phyloP scores from a whole-genome alignment of 2,888 invertebrate genomes.

The Parapristionchus giblindavisi region DNA sequence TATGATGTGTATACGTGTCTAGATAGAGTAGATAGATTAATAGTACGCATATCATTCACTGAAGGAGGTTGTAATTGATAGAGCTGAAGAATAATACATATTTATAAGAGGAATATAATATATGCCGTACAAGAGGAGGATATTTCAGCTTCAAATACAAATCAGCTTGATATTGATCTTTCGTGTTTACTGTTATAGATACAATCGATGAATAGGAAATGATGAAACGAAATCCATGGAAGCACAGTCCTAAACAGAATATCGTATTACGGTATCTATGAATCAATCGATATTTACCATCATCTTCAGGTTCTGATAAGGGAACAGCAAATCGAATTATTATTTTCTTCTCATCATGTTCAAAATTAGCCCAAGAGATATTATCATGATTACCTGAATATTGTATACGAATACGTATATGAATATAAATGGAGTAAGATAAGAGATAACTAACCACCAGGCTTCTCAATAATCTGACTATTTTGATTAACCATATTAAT shows the following conservation, averaged over 20 bases:
- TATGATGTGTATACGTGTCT: too few species aligned
- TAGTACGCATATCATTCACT: slow-evolving; percentile 4
- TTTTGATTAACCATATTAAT: not conserved
- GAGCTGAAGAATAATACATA: not conserved
- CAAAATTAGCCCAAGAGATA: slow-evolving; percentile 51
- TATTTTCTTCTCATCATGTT: slow-evolving; percentile 52
- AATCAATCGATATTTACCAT: slow-evolving; percentile 4
- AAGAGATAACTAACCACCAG: slow-evolving; percentile 10
- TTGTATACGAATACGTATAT: not conserved
- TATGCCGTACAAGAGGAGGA: slow-evolving; percentile 7
- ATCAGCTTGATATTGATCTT: not conserved
- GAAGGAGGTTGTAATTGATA: slow-evolving; percentile 17
- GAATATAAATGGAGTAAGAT: not conserved
- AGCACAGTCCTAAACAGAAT: slow-evolving; percentile 2
- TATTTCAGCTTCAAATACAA: not conserved
- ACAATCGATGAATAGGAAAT: slow-evolving; percentile 19
- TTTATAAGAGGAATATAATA: not conserved
- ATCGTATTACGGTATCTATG: not conserved
- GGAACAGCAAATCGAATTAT: slow-evolving; percentile 48
- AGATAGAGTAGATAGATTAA: too few species aligned
- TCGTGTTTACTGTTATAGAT: slow-evolving; percentile 5
- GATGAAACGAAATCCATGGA: slow-evolving; percentile 1
- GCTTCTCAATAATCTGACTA: not conserved
- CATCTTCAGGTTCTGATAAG: not conserved
- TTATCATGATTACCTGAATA: slow-evolving; percentile 42